Evolutionary conservation across 2,113 vertebrate species (phyloP).

Genomic region (Collichthys lucidus): DNA sequence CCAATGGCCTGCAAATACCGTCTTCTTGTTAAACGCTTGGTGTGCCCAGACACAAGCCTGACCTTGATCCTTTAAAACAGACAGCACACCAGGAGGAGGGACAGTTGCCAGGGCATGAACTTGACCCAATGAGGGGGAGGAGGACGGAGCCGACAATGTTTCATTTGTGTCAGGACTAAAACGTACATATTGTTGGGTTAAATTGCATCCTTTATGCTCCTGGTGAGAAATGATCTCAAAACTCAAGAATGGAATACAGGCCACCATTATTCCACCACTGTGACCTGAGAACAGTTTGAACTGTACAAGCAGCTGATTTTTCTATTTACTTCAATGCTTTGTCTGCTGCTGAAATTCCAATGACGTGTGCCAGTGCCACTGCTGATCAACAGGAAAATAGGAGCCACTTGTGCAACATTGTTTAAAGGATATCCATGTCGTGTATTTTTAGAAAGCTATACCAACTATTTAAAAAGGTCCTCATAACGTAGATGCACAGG

Average conservation of each 20-base stretch:
- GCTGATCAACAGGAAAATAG: conserved; percentile 63
- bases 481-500: conserved; percentile 59
- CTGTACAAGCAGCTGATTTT: background rate
- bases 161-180: background rate
- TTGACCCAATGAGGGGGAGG: conserved; percentile 28
- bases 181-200: background rate
- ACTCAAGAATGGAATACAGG: background rate
- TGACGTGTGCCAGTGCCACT: background rate
- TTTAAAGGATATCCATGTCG: conserved; percentile 68
- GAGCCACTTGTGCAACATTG: conserved; percentile 74
- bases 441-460: conserved; percentile 79
- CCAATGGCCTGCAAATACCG: background rate
- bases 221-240: background rate
- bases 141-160: conserved; percentile 20
- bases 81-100: conserved; percentile 32
- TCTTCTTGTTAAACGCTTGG: conserved; percentile 31
- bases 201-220: background rate
- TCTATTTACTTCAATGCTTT: background rate
- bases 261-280: background rate
- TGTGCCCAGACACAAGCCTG: conserved; percentile 46
- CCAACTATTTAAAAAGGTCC: conserved; percentile 70
- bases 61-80: conserved; percentile 53
- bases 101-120: conserved; percentile 45
- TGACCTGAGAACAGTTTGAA: background rate
- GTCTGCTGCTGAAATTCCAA: conserved; percentile 5